Evolutionary conservation across 2,888 invertebrate species (phyloP), one percentile per base, ranked within the genome.

Genomic region (Amphimallon solstitiale): DNA sequence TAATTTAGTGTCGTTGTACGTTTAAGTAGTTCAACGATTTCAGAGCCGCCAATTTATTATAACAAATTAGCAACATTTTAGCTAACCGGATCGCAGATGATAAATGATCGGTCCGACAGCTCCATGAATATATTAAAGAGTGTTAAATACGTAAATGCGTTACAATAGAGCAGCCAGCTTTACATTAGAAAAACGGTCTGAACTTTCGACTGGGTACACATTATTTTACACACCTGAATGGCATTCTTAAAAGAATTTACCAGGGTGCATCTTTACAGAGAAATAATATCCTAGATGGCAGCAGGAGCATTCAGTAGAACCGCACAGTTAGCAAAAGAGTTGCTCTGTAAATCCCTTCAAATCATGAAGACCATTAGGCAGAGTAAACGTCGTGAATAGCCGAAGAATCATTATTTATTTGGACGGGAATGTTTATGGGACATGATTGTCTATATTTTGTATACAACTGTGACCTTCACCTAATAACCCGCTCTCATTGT

Each of bases 291-390:
- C 48, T 49, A n/a, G 29, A 1, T 56, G 23, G 23, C 10, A 14
- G 19, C 12, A 23, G 15, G 21, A 21, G 23, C 15, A 43, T 56
- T 56, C 43, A 56, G 43, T 43, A 43, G 43, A 12, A 37, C 21
- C 40, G 43, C 29, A 19, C 15, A 43, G 43, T 56, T 29, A 56
- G 6, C 43, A 23, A 51, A 45, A 48, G 49, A 62, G 62, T 62
- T 62, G 38, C 61, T 54, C 14, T 21, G 40, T 23, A 54, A 71
- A 69, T 72, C 73, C 70, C 61, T 74, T 73, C 67, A 75, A 76
- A 76, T 75, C 75, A 74, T 71, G 74, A 74, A 75, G 71, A 74
- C 72, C 75, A 75, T 76, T 76, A 76, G 73, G 72, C 73, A 71
- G 67, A 74, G 71, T 73, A 72, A 70, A 66, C 69, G 70, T 62